Base-by-base conservation (phyloP, 2,113 vertebrate genomes). In the Corydoras maculifer region DNA sequence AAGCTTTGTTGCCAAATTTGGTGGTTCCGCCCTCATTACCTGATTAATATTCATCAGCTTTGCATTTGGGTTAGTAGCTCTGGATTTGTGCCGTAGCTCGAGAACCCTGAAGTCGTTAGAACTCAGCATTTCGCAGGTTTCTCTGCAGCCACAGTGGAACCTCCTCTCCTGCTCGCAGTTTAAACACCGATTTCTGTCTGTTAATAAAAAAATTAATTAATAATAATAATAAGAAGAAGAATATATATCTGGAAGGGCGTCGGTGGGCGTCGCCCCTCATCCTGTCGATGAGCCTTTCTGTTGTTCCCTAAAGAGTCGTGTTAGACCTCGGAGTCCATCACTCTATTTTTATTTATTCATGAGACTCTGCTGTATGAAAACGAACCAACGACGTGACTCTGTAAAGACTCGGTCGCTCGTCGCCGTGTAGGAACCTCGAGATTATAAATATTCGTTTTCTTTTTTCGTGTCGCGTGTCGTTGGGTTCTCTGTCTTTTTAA, bases 331-430 rank as follows among this genome's bases (percentile, higher is more conserved):
- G 82, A 88, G 83, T 85, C 86, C 86, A 85, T 79, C 86, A 84
- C 86, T 88, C 85, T 91, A 89, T 90, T 91, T 90, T 90, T 90
- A 89, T 90, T 89, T 90, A 90, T 90, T 88, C 83, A 87, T 76
- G 77, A 89, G 75, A 49, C 85, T 85, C 86, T 86, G 84, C 88
- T 91, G 90, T 91, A 89, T 82, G 90, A 88, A 80, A 53, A 75
- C 30, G 51, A 73, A 75, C 73, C 65, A 70, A 62, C 62, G 61
- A 61, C 30, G 84, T 88, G 83, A 86, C 84, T 86, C 86, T 88
- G 86, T 89, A 89, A 86, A 83, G 70, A 87, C 88, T 86, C 18
- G 18, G 18, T 2, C 18, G 18, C 18, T 25, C 82, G 81, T 86
- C 88, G 85, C 85, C 80, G 67, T 83, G 82, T 86, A 84, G 80